Percentiles rank a stretch among this genome's conserved stretches.
Conservation (phyloP, 2,888 invertebrate species). For the Synanthedon andrenaeformis region DNA sequence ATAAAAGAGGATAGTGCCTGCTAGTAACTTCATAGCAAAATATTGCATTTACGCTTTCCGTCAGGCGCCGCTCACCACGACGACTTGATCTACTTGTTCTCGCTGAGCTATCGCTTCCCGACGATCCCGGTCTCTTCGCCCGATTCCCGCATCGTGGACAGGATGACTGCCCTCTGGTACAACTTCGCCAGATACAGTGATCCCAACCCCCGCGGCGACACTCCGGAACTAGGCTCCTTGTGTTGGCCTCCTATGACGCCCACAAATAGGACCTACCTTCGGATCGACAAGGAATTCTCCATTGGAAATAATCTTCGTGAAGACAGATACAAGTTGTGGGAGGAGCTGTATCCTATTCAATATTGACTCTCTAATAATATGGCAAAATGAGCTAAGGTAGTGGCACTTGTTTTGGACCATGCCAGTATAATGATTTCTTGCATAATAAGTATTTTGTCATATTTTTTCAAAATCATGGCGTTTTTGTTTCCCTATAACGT, state of each 20-base stretch:
- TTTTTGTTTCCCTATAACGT: too few species aligned
- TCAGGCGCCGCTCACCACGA: conserved; percentile 55
- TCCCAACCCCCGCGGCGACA: conserved; percentile 22
- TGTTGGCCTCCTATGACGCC: conserved; percentile 35
- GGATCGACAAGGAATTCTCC: conserved; percentile 18
- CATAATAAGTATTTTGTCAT: too few species aligned
- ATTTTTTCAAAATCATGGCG: too few species aligned
- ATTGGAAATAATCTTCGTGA: conserved; percentile 28
- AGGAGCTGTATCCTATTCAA: conserved; percentile 35
- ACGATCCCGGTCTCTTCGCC: conserved; percentile 30
- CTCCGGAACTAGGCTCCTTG: conserved; percentile 15
- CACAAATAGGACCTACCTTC: conserved; percentile 23
- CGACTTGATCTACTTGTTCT: conserved; percentile 63
- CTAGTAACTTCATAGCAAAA: neutral
- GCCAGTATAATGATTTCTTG: too few species aligned
- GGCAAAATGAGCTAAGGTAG: neutral
- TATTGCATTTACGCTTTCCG: neutral
- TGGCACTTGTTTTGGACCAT: too few species aligned
- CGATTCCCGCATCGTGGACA: conserved; percentile 51
- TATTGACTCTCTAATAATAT: conserved; percentile 13
- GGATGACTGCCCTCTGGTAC: conserved; percentile 50
- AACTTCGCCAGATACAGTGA: conserved; percentile 60
- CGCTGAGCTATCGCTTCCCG: conserved; percentile 42
- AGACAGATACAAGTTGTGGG: conserved; percentile 33
- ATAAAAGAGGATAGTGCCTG: neutral